These are phyloP conservation scores for Temnothorax ravouxi DNA, from an alignment of 2,888 invertebrate species.

Conservation along the genomic window DNA sequence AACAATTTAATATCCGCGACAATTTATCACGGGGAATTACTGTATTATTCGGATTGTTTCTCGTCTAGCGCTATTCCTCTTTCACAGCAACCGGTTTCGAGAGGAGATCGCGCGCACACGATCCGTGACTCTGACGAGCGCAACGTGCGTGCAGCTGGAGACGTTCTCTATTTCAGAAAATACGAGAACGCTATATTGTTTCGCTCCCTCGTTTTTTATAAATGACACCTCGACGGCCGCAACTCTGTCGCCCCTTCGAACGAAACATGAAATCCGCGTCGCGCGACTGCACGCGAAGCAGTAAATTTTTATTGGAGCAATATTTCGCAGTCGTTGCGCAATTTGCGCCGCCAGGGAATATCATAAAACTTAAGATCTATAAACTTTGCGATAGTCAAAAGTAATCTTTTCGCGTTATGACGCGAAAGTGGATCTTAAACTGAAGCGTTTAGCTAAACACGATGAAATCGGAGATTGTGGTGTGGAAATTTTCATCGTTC, in stretches of 20 bases:
- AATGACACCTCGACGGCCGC: neutral
- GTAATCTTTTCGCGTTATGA: conserved; percentile 1
- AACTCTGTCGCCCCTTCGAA: conserved; percentile 8
- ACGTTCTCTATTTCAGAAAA: conserved; percentile 59
- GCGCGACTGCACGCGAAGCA: neutral
- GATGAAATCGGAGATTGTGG: neutral
- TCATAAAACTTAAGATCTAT: conserved; percentile 34
- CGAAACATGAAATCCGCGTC: neutral
- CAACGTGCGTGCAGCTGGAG: conserved; percentile 12
- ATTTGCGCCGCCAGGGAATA: conserved; percentile 9
- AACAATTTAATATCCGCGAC: conserved; percentile 48
- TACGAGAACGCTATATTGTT: conserved; percentile 54
- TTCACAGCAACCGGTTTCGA: conserved; percentile 63
- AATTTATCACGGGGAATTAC: conserved; percentile 57
- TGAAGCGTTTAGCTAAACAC: neutral
- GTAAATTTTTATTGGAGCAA: conserved; percentile 43
- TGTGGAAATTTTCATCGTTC: neutral
- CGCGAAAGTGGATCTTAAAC: neutral
- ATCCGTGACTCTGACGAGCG: conserved; percentile 31
- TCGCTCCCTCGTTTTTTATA: conserved; percentile 1
- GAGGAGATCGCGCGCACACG: conserved; percentile 27
- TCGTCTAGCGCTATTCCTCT: conserved; percentile 48
- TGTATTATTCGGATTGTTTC: conserved; percentile 41
- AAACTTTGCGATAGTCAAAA: conserved; percentile 31
- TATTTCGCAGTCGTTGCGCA: conserved; percentile 16